Conservation (phyloP, 2,797 vertebrate species). For the Urophycis tenuis region DNA sequence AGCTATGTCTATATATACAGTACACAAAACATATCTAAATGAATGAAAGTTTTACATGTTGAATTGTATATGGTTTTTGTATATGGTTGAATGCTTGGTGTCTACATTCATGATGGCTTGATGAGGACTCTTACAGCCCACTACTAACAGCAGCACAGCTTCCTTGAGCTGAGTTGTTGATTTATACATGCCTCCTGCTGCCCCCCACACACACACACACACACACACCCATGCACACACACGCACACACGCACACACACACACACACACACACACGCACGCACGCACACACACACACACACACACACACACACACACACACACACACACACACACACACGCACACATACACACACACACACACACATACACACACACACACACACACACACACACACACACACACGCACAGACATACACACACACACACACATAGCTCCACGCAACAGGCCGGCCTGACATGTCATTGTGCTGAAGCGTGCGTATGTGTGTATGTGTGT, state of each 20-base stretch:
- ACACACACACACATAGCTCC: neutral
- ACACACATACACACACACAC: neutral
- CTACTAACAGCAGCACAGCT: neutral
- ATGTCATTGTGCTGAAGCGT: neutral
- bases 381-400: neutral
- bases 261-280: neutral
- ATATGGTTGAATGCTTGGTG: neutral
- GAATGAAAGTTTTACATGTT: neutral
- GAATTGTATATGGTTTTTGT: too few relatives aligned
- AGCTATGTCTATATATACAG: neutral
- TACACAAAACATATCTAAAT: neutral
- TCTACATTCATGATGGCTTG: neutral
- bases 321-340: neutral
- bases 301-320: neutral
- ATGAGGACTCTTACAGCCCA: neutral
- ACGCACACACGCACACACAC: too few relatives aligned
- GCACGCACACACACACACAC: neutral
- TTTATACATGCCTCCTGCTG: neutral
- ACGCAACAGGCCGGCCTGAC: neutral
- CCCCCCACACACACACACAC: neutral
- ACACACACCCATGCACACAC: too few relatives aligned
- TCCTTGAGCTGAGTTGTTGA: neutral
- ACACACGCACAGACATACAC: neutral
- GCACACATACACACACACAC: neutral
- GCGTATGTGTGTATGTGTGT: slow-evolving; percentile 9